Conservation (phyloP, 2,113 vertebrate species). For the Pachycephala philippinensis region DNA sequence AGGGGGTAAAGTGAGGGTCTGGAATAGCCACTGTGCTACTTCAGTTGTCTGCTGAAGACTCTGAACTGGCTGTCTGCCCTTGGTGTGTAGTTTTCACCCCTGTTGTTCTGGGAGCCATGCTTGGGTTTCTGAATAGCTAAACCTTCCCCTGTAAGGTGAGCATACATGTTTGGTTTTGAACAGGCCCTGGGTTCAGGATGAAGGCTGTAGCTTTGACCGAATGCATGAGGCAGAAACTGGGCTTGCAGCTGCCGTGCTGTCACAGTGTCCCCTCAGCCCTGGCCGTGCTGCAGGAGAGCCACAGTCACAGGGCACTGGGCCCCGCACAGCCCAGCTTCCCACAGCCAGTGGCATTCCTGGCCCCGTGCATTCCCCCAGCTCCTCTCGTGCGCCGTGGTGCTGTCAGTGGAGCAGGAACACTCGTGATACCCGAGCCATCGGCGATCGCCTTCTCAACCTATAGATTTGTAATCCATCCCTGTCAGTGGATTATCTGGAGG, state of each 20-base stretch:
- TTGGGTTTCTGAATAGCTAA: background rate
- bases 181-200: background rate
- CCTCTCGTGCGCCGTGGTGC: fast-evolving
- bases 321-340: fast-evolving
- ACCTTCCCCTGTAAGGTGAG: background rate
- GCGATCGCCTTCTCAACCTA: background rate
- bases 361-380: fast-evolving
- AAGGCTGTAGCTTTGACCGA: background rate
- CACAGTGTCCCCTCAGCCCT: background rate
- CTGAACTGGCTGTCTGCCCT: background rate
- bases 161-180: background rate
- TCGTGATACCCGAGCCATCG: background rate
- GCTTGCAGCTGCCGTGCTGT: fast-evolving
- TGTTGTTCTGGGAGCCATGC: background rate
- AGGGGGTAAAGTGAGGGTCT: background rate
- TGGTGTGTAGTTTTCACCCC: background rate
- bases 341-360: background rate
- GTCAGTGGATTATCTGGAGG: background rate
- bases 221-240: background rate
- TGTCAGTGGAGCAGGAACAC: background rate
- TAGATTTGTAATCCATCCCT: background rate
- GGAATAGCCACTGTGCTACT: background rate
- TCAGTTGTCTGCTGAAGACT: background rate
- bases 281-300: fast-evolving
- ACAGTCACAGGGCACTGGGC: background rate